These are phyloP conservation scores for Ormia ochracea DNA, from an alignment of 2,888 invertebrate genomes.

Conservation along the genomic window DNA sequence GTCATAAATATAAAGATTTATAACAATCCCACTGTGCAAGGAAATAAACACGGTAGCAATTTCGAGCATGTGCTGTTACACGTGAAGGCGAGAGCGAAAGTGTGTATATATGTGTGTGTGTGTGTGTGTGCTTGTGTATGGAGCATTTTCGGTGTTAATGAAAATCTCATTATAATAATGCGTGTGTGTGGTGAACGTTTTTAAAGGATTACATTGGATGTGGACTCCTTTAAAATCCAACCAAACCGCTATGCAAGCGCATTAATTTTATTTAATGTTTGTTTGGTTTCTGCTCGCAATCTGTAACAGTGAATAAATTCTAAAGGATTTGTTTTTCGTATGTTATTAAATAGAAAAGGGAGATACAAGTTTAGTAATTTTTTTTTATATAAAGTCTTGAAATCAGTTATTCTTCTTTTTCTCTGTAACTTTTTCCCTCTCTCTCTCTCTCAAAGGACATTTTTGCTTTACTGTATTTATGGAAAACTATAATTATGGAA, in stretches of 20 bases:
- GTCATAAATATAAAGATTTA: not conserved
- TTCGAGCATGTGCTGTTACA: not conserved
- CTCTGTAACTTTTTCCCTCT: too few relatives aligned
- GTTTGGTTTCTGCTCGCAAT: constrained; percentile 13
- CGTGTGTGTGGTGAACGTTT: constrained; percentile 40
- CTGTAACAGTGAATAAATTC: not conserved
- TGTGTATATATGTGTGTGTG: not conserved
- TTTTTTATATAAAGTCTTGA: too few relatives aligned
- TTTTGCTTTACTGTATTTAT: too few relatives aligned
- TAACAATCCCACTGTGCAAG: constrained; percentile 16
- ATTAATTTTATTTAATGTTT: constrained; percentile 30
- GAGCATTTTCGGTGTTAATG: too few relatives aligned
- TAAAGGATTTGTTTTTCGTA: not conserved
- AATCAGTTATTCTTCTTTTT: too few relatives aligned
- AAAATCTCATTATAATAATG: constrained; percentile 18
- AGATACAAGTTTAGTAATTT: too few relatives aligned
- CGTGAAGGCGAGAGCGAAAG: not conserved
- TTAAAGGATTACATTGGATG: not conserved
- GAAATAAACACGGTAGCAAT: not conserved
- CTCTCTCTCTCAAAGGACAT: too few relatives aligned
- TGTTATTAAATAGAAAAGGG: not conserved
- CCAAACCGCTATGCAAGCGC: not conserved
- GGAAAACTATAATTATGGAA: too few relatives aligned
- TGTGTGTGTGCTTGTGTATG: not conserved
- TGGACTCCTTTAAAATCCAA: not conserved